Conservation (phyloP, 1,140 invertebrate genomes). For the Drosophila willistoni region DNA sequence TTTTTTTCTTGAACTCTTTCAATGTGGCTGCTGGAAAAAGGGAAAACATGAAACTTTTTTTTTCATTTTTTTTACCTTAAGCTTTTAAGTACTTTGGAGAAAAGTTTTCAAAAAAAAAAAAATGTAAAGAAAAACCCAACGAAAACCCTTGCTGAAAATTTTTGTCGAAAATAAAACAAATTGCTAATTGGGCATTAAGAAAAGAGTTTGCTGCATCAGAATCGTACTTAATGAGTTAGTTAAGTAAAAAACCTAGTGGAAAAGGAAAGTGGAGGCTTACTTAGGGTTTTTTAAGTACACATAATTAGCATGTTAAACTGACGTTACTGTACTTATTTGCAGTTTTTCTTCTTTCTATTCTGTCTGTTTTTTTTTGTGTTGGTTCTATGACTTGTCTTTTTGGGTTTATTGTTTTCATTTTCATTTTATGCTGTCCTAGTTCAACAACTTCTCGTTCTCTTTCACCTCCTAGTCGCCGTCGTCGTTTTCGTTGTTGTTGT, state of each 20-base stretch:
- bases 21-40: conserved; percentile 13
- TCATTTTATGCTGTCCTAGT: conserved; percentile 34
- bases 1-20: conserved; percentile 37
- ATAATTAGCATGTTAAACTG: conserved; percentile 68
- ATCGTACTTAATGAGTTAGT: conserved; percentile 28
- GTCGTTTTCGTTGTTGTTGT: neutral
- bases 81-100: conserved; percentile 66
- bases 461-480: neutral
- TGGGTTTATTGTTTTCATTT: conserved; percentile 56
- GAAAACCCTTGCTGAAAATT: conserved; percentile 28
- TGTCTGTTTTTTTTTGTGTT: conserved; percentile 20
- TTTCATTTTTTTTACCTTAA: conserved; percentile 47
- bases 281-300: conserved; percentile 48
- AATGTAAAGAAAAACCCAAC: neutral
- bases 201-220: conserved; percentile 11
- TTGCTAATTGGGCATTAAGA: conserved; percentile 67
- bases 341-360: conserved; percentile 15
- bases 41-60: conserved; percentile 45
- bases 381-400: conserved; percentile 23
- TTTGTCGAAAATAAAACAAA: conserved; percentile 69
- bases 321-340: conserved; percentile 31
- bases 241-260: neutral
- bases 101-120: conserved; percentile 40
- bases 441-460: conserved; percentile 26
- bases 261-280: conserved; percentile 23